Conservation (phyloP, 2,797 vertebrate genomes). For the Aldrovandia affinis region DNA sequence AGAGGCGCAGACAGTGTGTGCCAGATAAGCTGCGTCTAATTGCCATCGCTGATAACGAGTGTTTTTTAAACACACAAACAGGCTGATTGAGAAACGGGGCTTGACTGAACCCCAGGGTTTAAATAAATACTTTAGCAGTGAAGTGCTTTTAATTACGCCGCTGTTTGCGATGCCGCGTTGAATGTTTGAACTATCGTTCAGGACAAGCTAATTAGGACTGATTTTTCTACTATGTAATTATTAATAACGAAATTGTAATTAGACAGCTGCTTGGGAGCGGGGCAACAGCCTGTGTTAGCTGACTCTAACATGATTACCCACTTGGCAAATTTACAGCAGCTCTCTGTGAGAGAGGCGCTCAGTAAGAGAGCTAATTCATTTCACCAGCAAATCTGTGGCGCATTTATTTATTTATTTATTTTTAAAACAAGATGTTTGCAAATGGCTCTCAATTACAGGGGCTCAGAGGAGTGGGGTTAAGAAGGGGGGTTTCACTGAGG, state of each 20-base stretch:
- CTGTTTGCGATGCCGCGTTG: constrained; percentile 87
- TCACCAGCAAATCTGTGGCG: constrained; percentile 34
- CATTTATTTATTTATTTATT: constrained; percentile 2
- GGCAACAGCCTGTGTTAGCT: constrained; percentile 76
- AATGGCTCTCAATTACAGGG: constrained; percentile 61
- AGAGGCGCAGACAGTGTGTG: too few species aligned
- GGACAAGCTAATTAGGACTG: constrained; percentile 96
- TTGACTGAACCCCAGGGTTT: constrained; percentile 86
- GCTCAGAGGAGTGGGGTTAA: constrained; percentile 39
- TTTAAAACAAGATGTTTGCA: constrained; percentile 59
- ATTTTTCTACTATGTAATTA: constrained; percentile 92
- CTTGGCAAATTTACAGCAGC: constrained; percentile 67
- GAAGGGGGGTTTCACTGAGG: background rate
- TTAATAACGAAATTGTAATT: constrained; percentile 98
- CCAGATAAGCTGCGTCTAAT: constrained; percentile 38
- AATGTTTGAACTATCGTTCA: constrained; percentile 90
- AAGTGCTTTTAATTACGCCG: constrained; percentile 92
- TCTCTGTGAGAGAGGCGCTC: constrained; percentile 40
- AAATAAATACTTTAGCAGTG: constrained; percentile 95
- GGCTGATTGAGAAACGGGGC: constrained; percentile 85
- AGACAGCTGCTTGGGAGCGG: constrained; percentile 87
- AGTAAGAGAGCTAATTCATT: constrained; percentile 39
- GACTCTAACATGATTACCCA: constrained; percentile 82
- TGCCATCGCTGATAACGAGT: constrained; percentile 76
- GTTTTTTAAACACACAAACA: constrained; percentile 35